Base-by-base conservation (phyloP, 2,113 vertebrate species). In the Fregata magnificens region DNA sequence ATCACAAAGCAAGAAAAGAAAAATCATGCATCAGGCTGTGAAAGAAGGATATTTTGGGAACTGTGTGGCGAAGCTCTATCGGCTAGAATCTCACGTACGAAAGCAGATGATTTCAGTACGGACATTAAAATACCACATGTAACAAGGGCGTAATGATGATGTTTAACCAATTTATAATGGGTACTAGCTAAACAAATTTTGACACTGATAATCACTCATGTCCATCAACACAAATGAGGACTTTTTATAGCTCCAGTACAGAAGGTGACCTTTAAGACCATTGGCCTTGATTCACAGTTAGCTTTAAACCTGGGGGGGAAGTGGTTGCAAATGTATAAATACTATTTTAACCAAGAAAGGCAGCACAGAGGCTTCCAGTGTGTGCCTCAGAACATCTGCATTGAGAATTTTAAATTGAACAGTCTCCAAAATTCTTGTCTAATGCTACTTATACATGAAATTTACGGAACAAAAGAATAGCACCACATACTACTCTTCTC, bases 181-280 rank as follows among this genome's bases (percentile, higher is more conserved):
- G 65, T 18, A 92, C 84, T 56, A 72, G 86, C 92, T 82, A 96
- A 97, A 95, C 80, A 74, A 74, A 82, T 95, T 86, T 89, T 96
- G 97, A 97, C 94, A 95, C 77, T 83, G 90, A 96, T 97, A 93
- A 96, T 95, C 97, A 96, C 61, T 93, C 92, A 71, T 50, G 80
- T 96, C 95, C 88, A 95, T 96, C 95, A 97, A 90, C 86, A 82
- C 34, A 85, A 94, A 96, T 82, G 79, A 96, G 86, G 90, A 91
- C 91, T 95, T 94, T 95, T 95, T 92, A 94, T 97, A 97, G 93
- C 95, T 95, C 36, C 66, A 72, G 89, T 96, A 82, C 91, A 94
- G 97, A 97, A 95, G 94, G 96, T 93, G 94, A 95, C 94, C 94
- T 97, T 97, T 96, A 94, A 96, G 95, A 96, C 53, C 81, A 87